Base-by-base conservation (phyloP, 2,113 vertebrate species). In the Archilochus colubris region DNA sequence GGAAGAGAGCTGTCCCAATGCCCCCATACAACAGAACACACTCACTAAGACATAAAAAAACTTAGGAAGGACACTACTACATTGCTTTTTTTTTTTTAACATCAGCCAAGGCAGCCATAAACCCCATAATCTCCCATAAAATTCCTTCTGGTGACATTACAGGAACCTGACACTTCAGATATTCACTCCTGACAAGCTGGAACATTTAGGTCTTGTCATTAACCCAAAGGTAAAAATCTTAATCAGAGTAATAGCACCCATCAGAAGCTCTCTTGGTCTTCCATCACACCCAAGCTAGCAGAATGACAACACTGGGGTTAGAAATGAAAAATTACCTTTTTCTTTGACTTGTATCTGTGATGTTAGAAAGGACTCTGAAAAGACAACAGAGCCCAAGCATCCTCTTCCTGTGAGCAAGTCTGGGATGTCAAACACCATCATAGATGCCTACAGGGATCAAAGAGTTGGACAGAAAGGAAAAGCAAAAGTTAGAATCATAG, bases 331-430 rank as follows among this genome's bases (percentile, higher is more conserved):
- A 46, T 86, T 94, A 98, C 99, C 99, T 96, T 98, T 99, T 88
- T 99, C 98, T 94, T 98, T 99, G 72, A 99, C 98, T 82, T 97
- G 97, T 62, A 99, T 98, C 85, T 97, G 98, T n/a, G 99, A 99
- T 31, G 99, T 98, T 91, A 99, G 88, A 93, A 99, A 99, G 3
- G 99, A 99, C 77, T 99, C 99, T 20, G 99, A 99, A 94, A 99
- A 99, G 82, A 99, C 98, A 48, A 99, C 97, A 44, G 99, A 99
- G 27, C 99, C 99, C 89, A 99, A 97, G 83, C 97, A 96, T 3
- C 97, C 98, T 22, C 92, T 94, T 27, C 97, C 97, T 12, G 97
- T 86, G 84, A 98, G 97, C 79, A 99, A 91, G 91, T 99, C 98
- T 61, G 99, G 99, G 91, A 99, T 98, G 97, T 99, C 99, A 69